Evolutionary conservation across 1,140 invertebrate genomes (phyloP), one percentile per base, ranked within the genome.

Genomic region (Leptopilina boulardi): DNA sequence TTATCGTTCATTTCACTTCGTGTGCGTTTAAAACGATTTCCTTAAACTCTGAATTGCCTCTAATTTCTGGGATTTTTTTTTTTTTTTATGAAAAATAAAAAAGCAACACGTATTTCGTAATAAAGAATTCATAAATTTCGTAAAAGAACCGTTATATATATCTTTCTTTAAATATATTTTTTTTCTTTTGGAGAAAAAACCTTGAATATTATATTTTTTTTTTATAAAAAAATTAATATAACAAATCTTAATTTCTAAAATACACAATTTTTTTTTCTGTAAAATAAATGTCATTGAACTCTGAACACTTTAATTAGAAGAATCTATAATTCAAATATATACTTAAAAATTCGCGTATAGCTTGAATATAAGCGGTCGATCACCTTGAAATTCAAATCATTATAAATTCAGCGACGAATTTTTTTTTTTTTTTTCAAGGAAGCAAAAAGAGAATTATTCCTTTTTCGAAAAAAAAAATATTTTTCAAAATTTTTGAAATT

Each of bases 361-460:
- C 44, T 47, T 15, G 13, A 47, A 47, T 4, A 47, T 1, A 47
- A n/a, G 4, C 11, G 44, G 44, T 47, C 44, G 44, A 47, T 47
- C 44, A 47, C 44, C 44, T 47, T 47, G 44, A 47, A 47, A n/a
- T 47, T 47, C 3, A 47, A 47, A n/a, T 42, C 44, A 47, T 47
- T 47, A 47, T 34, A n/a, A 47, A 47, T 47, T 47, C 44, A n/a
- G 11, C 10, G 1, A 47, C n/a, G 11, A 47, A n/a, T 47, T 47
- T 47, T 47, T 47, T n/a, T 8, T 11, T 42, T 42, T 13, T 42
- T 42, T 38, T 38, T 38, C n/a, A n/a, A n/a, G n/a, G n/a, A n/a
- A n/a, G n/a, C n/a, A n/a, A n/a, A n/a, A n/a, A n/a, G n/a, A n/a
- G n/a, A n/a, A n/a, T n/a, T n/a, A n/a, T n/a, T n/a, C n/a, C n/a